These are phyloP conservation scores for Amblyraja radiata DNA, from an alignment of 2,797 vertebrate genomes.

Conservation along the genomic window DNA sequence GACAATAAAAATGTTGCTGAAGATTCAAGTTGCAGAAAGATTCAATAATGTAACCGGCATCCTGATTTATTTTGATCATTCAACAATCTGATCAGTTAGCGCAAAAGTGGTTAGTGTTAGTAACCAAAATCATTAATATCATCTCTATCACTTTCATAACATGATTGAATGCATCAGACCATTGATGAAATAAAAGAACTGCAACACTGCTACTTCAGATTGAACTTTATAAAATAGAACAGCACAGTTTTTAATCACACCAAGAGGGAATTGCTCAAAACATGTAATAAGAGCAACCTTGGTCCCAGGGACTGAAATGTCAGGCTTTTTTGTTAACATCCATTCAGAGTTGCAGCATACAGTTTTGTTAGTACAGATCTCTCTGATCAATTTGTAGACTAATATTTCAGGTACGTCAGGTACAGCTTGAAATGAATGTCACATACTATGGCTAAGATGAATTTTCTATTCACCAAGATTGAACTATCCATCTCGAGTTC, in stretches of 20 bases:
- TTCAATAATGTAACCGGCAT: background rate
- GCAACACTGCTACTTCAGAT: background rate
- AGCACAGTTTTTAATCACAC: background rate
- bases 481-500: constrained; percentile 22
- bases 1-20: background rate
- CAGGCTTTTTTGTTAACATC: background rate
- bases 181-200: background rate
- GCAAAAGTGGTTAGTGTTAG: background rate
- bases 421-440: constrained; percentile 20
- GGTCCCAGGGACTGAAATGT: background rate
- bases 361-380: background rate
- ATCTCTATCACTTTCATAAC: background rate
- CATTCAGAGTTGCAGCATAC: background rate
- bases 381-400: constrained; percentile 8
- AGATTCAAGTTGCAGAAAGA: background rate
- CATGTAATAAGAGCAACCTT: background rate
- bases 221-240: background rate
- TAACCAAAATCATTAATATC: background rate
- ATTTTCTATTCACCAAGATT: constrained; percentile 20
- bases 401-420: constrained; percentile 21
- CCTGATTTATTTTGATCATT: background rate
- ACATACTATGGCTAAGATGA: constrained; percentile 16
- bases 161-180: background rate
- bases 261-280: background rate
- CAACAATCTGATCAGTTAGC: background rate